phyloP scores from a whole-genome alignment of 2,888 invertebrate species.

The Syritta pipiens region DNA sequence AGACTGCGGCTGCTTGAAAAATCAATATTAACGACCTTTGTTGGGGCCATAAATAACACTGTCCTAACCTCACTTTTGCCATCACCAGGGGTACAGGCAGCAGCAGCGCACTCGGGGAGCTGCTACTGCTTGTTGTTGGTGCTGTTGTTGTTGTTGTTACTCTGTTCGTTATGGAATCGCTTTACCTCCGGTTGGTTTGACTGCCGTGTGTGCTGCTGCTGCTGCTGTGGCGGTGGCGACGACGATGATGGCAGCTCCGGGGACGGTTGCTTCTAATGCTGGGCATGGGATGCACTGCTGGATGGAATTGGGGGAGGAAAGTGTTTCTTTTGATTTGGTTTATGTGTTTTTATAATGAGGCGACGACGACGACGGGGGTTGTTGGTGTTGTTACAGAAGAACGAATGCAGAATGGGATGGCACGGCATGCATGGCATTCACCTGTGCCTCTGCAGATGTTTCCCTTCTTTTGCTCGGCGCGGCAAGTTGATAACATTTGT shows the following conservation, averaged over 20 bases:
- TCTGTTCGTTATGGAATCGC: conserved; percentile 8
- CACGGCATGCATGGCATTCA: conserved; percentile 44
- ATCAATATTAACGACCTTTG: conserved; percentile 75
- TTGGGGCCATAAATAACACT: conserved; percentile 64
- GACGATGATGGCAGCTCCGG: too few relatives aligned
- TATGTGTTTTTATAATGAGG: conserved; percentile 34
- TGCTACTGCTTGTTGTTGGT: conserved; percentile 11
- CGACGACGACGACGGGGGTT: too few relatives aligned
- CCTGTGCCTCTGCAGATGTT: conserved; percentile 59
- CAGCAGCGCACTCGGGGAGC: conserved; percentile 21
- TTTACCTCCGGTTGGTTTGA: background rate
- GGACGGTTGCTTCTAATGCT: conserved; percentile 51
- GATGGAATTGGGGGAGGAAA: conserved; percentile 39
- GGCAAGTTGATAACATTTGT: conserved; percentile 24
- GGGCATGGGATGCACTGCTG: conserved; percentile 31
- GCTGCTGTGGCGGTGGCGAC: conserved; percentile 33
- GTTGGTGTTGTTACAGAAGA: too few relatives aligned
- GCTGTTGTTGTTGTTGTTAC: conserved; percentile 8
- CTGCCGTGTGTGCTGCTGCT: conserved; percentile 11
- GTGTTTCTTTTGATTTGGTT: conserved; percentile 31
- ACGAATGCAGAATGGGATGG: conserved; percentile 6
- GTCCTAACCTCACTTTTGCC: conserved; percentile 60
- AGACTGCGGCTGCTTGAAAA: conserved; percentile 72
- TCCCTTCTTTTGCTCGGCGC: background rate
- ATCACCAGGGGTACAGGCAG: conserved; percentile 9